These are phyloP conservation scores for Falco cherrug DNA, from an alignment of 2,797 vertebrate species.

Conservation along the genomic window DNA sequence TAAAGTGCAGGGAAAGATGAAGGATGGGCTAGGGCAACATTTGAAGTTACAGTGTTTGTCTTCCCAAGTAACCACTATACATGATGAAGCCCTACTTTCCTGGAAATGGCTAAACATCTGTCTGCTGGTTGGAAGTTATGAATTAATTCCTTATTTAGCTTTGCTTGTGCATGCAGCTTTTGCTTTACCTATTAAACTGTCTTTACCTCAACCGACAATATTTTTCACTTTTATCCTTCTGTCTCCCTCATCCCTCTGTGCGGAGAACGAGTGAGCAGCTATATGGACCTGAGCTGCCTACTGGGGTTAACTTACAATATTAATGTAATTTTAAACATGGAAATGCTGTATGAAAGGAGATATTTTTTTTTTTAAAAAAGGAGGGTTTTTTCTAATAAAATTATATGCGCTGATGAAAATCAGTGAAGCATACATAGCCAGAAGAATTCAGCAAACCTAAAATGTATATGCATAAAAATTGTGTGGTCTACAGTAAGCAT, in stretches of 20 bases:
- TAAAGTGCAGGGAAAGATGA: no score
- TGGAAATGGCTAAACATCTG: no score
- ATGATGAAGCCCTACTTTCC: no score
- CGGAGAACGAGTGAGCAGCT: neutral
- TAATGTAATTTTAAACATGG: neutral
- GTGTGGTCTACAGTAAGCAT: neutral
- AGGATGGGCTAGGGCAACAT: no score
- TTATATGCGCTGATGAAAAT: neutral
- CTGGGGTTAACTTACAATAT: neutral
- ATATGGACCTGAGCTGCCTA: neutral
- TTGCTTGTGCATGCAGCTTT: neutral
- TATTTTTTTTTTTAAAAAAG: no score
- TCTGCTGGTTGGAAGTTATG: neutral
- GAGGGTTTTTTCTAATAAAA: neutral
- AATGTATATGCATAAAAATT: neutral
- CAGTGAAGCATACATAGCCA: neutral
- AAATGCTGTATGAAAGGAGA: neutral
- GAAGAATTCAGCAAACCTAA: neutral
- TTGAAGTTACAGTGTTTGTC: no score
- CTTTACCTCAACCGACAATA: neutral
- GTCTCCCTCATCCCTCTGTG: neutral
- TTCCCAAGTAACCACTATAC: no score
- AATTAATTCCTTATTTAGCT: neutral
- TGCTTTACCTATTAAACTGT: neutral
- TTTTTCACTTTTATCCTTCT: neutral